Evolutionary conservation across 2,113 vertebrate genomes (phyloP).

Genomic region (Montifringilla adamsi): DNA sequence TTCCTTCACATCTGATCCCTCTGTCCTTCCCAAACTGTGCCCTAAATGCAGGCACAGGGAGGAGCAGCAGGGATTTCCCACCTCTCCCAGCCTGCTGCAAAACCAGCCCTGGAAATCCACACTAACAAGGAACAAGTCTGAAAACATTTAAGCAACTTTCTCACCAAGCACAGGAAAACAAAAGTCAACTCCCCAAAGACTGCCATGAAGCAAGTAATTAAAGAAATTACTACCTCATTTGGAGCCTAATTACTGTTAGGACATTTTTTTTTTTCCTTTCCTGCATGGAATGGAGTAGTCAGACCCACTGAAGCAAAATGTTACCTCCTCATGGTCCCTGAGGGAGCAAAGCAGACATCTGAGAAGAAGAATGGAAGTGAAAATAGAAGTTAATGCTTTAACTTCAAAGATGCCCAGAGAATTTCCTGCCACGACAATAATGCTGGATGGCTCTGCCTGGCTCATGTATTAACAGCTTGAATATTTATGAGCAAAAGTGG

Average conservation of each 20-base stretch:
- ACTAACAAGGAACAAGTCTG: background rate
- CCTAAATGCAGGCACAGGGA: background rate
- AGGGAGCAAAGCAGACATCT: background rate
- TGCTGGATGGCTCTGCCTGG: background rate
- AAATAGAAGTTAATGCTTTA: background rate
- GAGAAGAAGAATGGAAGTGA: background rate
- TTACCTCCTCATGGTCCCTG: background rate
- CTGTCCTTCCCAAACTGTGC: background rate
- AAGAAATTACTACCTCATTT: conserved; percentile 35
- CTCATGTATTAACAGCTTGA: background rate
- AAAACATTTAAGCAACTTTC: background rate
- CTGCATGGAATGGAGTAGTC: background rate
- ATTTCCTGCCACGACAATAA: background rate
- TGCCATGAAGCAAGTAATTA: conserved; percentile 3
- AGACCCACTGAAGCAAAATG: conserved; percentile 16
- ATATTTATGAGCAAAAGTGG: conserved; percentile 39
- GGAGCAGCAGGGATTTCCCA: background rate
- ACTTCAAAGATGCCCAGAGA: conserved; percentile 43
- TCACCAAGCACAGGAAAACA: background rate
- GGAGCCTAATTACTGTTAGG: conserved; percentile 20
- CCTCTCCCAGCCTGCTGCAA: background rate
- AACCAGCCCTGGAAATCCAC: background rate
- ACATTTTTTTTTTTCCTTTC: background rate
- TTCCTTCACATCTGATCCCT: background rate
- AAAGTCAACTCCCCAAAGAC: conserved; percentile 28